Evolutionary conservation across 2,888 invertebrate genomes (phyloP).

Genomic region (Ryuthela nishihirai): DNA sequence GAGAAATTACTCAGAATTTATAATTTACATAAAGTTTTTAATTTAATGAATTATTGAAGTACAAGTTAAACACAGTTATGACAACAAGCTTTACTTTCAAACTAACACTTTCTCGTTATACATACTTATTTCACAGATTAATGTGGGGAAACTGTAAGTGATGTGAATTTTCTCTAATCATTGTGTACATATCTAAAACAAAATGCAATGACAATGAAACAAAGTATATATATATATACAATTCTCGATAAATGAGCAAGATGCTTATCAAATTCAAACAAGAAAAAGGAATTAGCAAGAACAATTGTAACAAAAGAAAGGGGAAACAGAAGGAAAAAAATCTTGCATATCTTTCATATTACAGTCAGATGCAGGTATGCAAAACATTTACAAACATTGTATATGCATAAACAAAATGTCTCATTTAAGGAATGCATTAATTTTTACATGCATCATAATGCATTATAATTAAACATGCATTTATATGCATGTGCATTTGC

Average conservation of each 20-base stretch:
- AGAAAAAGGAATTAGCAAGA: constrained; percentile 22
- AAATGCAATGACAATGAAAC: no score
- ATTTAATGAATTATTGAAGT: no score
- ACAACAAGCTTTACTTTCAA: constrained; percentile 33
- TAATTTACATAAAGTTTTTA: no score
- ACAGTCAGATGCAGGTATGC: constrained; percentile 14
- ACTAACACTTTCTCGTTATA: constrained; percentile 18
- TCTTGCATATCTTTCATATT: constrained; percentile 9
- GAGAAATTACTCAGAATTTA: no score
- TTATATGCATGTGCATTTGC: constrained; percentile 29
- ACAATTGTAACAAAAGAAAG: background rate
- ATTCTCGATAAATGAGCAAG: constrained; percentile 22
- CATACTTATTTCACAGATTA: constrained; percentile 20
- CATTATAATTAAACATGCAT: no score
- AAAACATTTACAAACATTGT: constrained; percentile 24
- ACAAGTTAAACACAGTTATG: no score
- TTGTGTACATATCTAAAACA: no score
- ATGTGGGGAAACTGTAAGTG: constrained; percentile 4
- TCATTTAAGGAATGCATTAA: constrained; percentile 23
- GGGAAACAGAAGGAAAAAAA: constrained; percentile 11
- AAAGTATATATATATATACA: no score
- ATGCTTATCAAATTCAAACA: constrained; percentile 2
- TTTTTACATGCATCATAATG: no score
- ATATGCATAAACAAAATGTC: constrained; percentile 19
- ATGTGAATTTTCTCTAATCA: no score